These are phyloP conservation scores for Latheticus oryzae DNA, from an alignment of 2,888 invertebrate species.

Conservation along the genomic window DNA sequence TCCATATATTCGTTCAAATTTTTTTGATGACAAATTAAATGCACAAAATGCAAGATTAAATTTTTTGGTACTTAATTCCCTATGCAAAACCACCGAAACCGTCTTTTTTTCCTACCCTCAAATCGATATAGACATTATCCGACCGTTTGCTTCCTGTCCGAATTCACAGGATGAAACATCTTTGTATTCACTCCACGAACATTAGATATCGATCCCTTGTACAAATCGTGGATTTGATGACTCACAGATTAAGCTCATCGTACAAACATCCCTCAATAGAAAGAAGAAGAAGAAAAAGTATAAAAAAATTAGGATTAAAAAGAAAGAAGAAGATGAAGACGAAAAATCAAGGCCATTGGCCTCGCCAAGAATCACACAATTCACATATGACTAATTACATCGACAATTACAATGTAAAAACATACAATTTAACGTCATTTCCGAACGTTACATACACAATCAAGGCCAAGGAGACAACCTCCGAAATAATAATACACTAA, in stretches of 20 bases:
- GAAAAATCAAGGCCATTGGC: conserved; percentile 2
- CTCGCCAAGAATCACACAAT: too few species aligned
- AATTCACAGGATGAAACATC: conserved; percentile 47
- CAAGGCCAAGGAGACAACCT: conserved; percentile 27
- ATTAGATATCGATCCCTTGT: conserved; percentile 51
- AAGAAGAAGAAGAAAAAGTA: conserved; percentile 1
- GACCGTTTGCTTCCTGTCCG: conserved; percentile 52
- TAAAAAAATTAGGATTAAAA: too few species aligned
- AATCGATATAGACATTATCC: conserved; percentile 43
- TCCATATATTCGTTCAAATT: too few species aligned
- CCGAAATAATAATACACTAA: conserved; percentile 7
- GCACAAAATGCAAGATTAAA: too few species aligned
- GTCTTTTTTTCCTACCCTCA: neutral
- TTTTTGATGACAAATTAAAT: too few species aligned
- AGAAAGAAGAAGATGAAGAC: too few species aligned
- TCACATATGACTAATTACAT: too few species aligned
- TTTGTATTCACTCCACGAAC: conserved; percentile 52
- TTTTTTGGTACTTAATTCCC: too few species aligned
- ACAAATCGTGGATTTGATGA: conserved; percentile 47
- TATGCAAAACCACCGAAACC: too few species aligned
- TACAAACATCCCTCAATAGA: conserved; percentile 11
- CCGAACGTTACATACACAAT: conserved; percentile 13
- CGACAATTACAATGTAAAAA: conserved; percentile 24
- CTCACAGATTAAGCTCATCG: conserved; percentile 48
- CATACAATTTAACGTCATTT: conserved; percentile 21